Conservation (phyloP, 2,113 vertebrate genomes). For the Clarias macrocephalus region DNA sequence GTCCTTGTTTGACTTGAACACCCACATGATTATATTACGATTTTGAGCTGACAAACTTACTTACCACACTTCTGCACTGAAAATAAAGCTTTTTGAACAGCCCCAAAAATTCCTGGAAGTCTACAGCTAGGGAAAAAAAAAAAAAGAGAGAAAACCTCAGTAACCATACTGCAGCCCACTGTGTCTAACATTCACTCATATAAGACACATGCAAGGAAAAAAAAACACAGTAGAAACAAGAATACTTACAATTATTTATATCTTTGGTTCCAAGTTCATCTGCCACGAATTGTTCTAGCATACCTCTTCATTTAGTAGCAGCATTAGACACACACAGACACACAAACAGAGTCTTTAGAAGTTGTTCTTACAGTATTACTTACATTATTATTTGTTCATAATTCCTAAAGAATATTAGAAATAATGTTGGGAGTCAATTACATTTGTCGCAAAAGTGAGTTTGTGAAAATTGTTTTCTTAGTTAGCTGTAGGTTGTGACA, state of each 20-base stretch:
- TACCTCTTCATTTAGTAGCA: constrained; percentile 57
- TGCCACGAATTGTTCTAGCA: constrained; percentile 68
- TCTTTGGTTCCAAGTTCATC: constrained; percentile 68
- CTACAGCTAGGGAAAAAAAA: constrained; percentile 56
- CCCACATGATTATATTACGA: not conserved
- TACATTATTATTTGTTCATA: not conserved
- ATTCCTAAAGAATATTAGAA: not conserved
- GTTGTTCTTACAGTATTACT: not conserved
- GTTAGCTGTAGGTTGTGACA: not conserved
- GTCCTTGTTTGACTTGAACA: not conserved
- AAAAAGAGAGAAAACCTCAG: not conserved
- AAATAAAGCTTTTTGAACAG: constrained; percentile 65
- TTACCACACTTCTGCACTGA: constrained; percentile 72
- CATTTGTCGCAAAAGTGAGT: not conserved
- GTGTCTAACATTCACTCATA: not conserved
- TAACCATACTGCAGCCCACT: not conserved
- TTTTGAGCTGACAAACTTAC: constrained; percentile 10
- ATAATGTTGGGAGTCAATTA: not conserved
- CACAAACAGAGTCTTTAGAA: not conserved
- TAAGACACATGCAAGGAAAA: not conserved
- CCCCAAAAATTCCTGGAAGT: constrained; percentile 68
- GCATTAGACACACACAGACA: not conserved
- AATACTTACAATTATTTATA: constrained; percentile 57
- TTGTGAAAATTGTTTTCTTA: not conserved
- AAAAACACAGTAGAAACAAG: not conserved